These are phyloP conservation scores for Chesias legatella DNA, from an alignment of 2,888 invertebrate species.

Conservation along the genomic window DNA sequence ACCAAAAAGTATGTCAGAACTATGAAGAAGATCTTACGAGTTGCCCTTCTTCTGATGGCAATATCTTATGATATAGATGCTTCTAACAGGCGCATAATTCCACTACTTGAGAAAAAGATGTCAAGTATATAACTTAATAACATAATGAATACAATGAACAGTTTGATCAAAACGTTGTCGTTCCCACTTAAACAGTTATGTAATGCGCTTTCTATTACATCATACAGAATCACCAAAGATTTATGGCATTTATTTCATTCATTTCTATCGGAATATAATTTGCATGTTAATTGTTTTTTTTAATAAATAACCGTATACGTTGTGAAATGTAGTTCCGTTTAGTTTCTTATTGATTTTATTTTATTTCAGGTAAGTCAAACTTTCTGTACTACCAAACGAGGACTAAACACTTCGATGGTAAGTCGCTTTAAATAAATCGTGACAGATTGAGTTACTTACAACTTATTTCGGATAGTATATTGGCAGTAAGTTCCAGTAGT, in stretches of 20 bases:
- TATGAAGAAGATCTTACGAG: no score
- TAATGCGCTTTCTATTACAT: conserved; percentile 43
- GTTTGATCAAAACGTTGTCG: conserved; percentile 1
- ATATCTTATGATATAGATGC: conserved; percentile 5
- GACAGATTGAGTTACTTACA: no score
- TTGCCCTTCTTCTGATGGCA: no score
- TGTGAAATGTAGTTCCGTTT: conserved; percentile 15
- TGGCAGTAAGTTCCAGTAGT: no score
- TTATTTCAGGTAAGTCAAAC: conserved; percentile 50
- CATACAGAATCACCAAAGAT: conserved; percentile 24
- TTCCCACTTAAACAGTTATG: conserved; percentile 33
- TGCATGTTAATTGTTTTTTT: conserved; percentile 21
- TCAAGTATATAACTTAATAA: conserved; percentile 40
- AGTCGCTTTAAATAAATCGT: no score
- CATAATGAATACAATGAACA: conserved; percentile 37
- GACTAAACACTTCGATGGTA: no score
- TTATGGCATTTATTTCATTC: conserved; percentile 19
- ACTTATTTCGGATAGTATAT: no score
- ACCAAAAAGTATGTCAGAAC: no score
- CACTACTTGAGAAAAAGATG: conserved; percentile 36
- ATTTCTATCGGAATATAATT: conserved; percentile 22
- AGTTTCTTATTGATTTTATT: conserved; percentile 20
- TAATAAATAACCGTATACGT: conserved; percentile 4
- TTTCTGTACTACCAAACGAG: background rate
- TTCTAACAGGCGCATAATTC: conserved; percentile 29